These are phyloP conservation scores for Hirtodrosophila confusa DNA, from an alignment of 2,888 invertebrate genomes.

Conservation along the genomic window DNA sequence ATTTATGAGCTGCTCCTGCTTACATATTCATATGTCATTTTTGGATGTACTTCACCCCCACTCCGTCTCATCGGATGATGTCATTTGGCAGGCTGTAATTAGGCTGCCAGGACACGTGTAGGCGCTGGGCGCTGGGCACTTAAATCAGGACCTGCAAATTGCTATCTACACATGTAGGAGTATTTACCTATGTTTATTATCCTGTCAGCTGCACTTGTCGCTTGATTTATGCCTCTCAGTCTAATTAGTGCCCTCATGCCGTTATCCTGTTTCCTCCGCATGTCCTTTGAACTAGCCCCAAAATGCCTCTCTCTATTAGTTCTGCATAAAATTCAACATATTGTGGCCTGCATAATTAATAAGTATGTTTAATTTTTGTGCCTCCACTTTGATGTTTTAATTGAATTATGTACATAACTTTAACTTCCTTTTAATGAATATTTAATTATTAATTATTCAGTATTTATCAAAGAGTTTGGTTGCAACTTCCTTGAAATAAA, in stretches of 20 bases:
- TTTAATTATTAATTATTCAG: too few relatives aligned
- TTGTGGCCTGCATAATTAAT: neutral
- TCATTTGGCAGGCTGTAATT: conserved; percentile 51
- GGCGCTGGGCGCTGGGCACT: too few relatives aligned
- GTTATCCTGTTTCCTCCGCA: neutral
- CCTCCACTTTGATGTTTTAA: conserved; percentile 8
- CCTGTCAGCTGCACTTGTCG: too few relatives aligned
- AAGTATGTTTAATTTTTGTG: too few relatives aligned
- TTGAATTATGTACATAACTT: neutral
- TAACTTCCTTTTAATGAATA: neutral
- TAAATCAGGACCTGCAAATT: conserved; percentile 22
- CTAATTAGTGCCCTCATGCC: too few relatives aligned
- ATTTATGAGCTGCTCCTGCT: conserved; percentile 41
- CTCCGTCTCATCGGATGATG: conserved; percentile 13
- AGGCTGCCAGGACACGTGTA: conserved; percentile 9
- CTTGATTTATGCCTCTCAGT: neutral
- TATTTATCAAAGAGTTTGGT: too few relatives aligned
- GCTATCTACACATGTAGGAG: neutral
- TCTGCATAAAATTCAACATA: too few relatives aligned
- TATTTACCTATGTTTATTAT: too few relatives aligned
- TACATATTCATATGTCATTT: conserved; percentile 47
- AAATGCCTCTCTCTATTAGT: conserved; percentile 6
- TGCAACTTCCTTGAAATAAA: too few relatives aligned
- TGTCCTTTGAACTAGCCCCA: conserved; percentile 27
- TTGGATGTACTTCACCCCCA: too few relatives aligned